Base-by-base conservation (phyloP, 2,113 vertebrate species). In the Guaruba guarouba region DNA sequence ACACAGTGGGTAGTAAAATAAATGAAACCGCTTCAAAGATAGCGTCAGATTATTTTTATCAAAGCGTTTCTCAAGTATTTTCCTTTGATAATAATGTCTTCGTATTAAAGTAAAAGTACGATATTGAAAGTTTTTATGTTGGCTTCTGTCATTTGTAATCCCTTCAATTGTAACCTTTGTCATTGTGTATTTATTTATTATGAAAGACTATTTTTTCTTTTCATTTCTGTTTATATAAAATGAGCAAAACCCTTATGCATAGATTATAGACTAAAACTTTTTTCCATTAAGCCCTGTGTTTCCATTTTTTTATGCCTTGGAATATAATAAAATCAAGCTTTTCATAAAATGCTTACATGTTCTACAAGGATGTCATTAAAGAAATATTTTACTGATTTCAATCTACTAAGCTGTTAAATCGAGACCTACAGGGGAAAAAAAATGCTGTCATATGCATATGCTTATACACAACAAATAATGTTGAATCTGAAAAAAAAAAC, bases 11-110 rank as follows among this genome's bases (percentile, higher is more conserved):
- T 98, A 98, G 98, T 98, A 98, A 99, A 99, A 99, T 98, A 98
- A 99, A 99, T 98, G 98, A 98, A 99, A 98, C 98, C 16, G 96
- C 98, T 99, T 98, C 98, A 98, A 98, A 99, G 99, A 99, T 99
- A 98, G 98, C 87, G 61, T 97, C 98, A 98, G 98, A 98, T 99
- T 99, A 98, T 98, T 98, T 98, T 99, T 98, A 99, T 99, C 98
- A 98, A 98, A 98, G 97, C 92, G 43, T 98, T 98, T 98, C 97
- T 98, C 81, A 97, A 98, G 98, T 98, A 98, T 97, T 97, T 98
- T 94, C 97, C 97, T 98, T 98, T 98, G 98, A 98, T 98, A 97
- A 94, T 97, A 97, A 97, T 98, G 98, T 98, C 98, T 98, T 98
- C 98, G 98, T 98, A 98, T 98, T 98, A 98, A 98, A 98, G 98